A percentile compares a stretch with the other conserved stretches of the same genome.
Conservation (phyloP, 1,140 invertebrate genomes). For the Mamestra configurata region DNA sequence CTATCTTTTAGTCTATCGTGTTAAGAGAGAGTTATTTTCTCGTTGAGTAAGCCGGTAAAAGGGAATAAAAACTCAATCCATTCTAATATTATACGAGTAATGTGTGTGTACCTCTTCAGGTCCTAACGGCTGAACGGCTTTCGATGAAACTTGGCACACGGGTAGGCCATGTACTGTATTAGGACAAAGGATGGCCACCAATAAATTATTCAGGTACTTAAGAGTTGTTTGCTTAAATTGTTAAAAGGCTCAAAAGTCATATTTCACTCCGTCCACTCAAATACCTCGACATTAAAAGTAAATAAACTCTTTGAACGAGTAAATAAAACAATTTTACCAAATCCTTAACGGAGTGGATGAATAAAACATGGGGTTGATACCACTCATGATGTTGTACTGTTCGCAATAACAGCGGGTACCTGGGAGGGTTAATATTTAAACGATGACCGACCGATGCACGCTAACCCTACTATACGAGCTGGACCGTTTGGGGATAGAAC, state of each 20-base stretch:
- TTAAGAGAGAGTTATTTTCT: no score
- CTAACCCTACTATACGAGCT: slow-evolving; percentile 4
- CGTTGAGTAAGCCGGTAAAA: no score
- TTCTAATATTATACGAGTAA: no score
- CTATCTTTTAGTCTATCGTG: no score
- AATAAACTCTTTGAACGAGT: slow-evolving; percentile 24
- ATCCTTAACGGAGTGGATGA: slow-evolving; percentile 22
- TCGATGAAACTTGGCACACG: no score
- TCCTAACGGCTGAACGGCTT: no score
- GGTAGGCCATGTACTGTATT: no score
- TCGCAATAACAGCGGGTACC: slow-evolving; percentile 36
- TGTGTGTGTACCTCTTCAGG: no score
- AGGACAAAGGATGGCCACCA: no score
- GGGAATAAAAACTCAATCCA: no score
- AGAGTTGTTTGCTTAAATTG: neutral
- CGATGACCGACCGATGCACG: slow-evolving; percentile 20
- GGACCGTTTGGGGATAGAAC: neutral
- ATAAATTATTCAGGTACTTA: neutral
- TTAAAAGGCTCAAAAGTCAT: neutral
- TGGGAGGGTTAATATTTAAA: slow-evolving; percentile 19
- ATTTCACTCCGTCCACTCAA: neutral
- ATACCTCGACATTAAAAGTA: slow-evolving; percentile 29
- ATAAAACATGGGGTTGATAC: slow-evolving; percentile 40
- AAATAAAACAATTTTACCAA: slow-evolving; percentile 38
- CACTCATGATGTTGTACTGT: slow-evolving; percentile 34